phyloP scores from a whole-genome alignment of 2,797 vertebrate species.

The Acipenser oxyrinchus region DNA sequence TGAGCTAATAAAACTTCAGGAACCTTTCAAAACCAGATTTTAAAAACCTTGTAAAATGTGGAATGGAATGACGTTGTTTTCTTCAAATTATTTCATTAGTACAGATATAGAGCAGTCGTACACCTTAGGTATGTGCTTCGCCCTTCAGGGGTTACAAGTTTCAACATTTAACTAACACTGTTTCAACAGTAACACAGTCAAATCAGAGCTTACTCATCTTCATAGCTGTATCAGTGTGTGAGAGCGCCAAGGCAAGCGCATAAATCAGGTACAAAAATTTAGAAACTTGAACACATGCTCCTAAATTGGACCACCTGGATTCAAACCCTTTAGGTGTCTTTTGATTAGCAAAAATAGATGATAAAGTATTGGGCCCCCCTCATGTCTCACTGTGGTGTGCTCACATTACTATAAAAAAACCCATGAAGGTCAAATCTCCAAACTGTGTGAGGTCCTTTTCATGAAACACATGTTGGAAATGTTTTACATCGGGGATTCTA shows the following conservation, averaged over 20 bases:
- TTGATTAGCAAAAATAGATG: constrained; percentile 65
- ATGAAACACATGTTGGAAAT: too few relatives aligned
- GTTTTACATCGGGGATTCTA: too few relatives aligned
- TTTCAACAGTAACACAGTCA: constrained; percentile 58
- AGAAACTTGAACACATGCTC: constrained; percentile 52
- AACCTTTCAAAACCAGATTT: too few relatives aligned
- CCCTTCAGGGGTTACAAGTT: constrained; percentile 61
- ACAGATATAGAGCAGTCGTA: background rate
- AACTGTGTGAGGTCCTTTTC: too few relatives aligned
- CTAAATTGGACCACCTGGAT: constrained; percentile 61
- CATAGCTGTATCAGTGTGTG: constrained; percentile 58
- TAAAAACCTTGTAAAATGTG: too few relatives aligned
- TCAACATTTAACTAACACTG: constrained; percentile 54
- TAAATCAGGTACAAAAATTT: constrained; percentile 40
- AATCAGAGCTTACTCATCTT: constrained; percentile 55
- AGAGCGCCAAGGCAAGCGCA: constrained; percentile 39
- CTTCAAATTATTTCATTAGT: too few relatives aligned
- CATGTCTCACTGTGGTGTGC: too few relatives aligned
- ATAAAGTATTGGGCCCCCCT: constrained; percentile 51
- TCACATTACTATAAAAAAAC: too few relatives aligned
- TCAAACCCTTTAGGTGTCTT: constrained; percentile 55
- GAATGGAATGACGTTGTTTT: too few relatives aligned
- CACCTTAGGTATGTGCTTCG: constrained; percentile 47
- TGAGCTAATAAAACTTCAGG: too few relatives aligned
- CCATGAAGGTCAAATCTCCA: too few relatives aligned